Evolutionary conservation across 2,113 vertebrate species (phyloP).

Genomic region (Cynopterus brachyotis): DNA sequence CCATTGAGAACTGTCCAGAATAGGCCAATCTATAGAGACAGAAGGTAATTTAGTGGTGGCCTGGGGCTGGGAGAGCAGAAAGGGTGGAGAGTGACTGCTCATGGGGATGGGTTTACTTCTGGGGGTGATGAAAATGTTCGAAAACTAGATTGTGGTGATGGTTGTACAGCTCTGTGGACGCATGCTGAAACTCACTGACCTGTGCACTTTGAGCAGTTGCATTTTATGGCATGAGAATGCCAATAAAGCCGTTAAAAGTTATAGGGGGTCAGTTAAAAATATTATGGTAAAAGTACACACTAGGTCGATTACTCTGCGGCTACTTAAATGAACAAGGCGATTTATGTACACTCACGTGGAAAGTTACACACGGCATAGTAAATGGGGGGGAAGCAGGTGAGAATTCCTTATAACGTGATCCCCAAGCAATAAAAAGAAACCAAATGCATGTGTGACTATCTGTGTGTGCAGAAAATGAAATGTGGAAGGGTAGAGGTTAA

Average conservation of each 20-base stretch:
- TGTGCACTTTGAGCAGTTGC: neutral
- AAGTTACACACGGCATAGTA: neutral
- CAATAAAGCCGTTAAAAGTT: neutral
- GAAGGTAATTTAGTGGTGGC: neutral
- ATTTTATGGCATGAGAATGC: neutral
- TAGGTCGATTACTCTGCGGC: neutral
- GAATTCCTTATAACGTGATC: neutral
- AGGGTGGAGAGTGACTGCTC: neutral
- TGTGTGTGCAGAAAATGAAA: neutral
- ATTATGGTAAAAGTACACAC: neutral
- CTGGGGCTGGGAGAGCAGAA: neutral
- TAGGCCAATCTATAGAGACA: too few relatives aligned
- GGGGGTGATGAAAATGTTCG: neutral
- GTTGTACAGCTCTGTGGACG: neutral
- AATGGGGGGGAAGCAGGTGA: neutral
- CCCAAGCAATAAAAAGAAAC: neutral
- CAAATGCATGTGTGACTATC: neutral
- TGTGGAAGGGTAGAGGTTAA: neutral
- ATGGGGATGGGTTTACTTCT: neutral
- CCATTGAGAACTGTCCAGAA: too few relatives aligned
- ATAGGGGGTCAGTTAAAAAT: neutral
- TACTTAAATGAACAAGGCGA: neutral
- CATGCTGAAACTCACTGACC: neutral
- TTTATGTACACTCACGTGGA: neutral
- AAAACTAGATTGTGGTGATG: neutral